These are phyloP conservation scores for Drosophila birchii DNA, from an alignment of 2,888 invertebrate genomes.

Conservation along the genomic window DNA sequence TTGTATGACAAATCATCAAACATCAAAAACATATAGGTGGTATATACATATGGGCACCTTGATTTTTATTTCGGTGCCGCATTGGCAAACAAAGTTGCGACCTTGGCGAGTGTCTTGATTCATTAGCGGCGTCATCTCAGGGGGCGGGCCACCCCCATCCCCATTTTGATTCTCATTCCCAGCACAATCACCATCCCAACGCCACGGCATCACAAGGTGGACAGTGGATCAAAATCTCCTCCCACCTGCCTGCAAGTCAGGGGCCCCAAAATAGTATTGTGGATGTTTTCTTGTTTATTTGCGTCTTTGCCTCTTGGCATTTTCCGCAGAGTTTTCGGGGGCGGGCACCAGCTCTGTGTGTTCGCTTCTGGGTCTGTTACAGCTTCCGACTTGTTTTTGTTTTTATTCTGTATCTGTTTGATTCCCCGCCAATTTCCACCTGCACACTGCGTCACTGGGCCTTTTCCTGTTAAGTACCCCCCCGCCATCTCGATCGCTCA, in stretches of 20 bases:
- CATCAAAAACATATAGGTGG: constrained; percentile 33
- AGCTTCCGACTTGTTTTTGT: constrained; percentile 34
- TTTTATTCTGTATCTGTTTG: constrained; percentile 41
- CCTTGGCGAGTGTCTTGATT: constrained; percentile 69
- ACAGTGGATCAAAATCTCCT: constrained; percentile 30
- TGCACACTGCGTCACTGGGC: constrained; percentile 72
- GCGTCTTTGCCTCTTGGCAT: constrained; percentile 55
- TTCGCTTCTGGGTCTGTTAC: constrained; percentile 26
- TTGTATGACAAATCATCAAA: constrained; percentile 55
- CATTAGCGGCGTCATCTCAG: constrained; percentile 67
- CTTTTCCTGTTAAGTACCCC: constrained; percentile 66
- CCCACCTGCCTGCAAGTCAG: constrained; percentile 60
- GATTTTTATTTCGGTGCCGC: constrained; percentile 63
- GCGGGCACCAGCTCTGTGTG: constrained; percentile 17
- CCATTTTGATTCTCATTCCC: constrained; percentile 9
- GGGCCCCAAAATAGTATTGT: constrained; percentile 48
- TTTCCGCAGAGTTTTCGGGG: constrained; percentile 25
- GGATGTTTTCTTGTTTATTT: constrained; percentile 55
- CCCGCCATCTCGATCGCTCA: constrained; percentile 16
- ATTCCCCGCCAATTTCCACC: constrained; percentile 63
- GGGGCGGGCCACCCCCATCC: constrained; percentile 42
- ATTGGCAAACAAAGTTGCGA: constrained; percentile 60
- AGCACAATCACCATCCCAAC: constrained; percentile 6
- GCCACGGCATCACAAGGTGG: constrained; percentile 72
- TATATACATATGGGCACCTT: constrained; percentile 53